phyloP scores from a whole-genome alignment of 2,113 vertebrate genomes.

The Xenopus laevis region DNA sequence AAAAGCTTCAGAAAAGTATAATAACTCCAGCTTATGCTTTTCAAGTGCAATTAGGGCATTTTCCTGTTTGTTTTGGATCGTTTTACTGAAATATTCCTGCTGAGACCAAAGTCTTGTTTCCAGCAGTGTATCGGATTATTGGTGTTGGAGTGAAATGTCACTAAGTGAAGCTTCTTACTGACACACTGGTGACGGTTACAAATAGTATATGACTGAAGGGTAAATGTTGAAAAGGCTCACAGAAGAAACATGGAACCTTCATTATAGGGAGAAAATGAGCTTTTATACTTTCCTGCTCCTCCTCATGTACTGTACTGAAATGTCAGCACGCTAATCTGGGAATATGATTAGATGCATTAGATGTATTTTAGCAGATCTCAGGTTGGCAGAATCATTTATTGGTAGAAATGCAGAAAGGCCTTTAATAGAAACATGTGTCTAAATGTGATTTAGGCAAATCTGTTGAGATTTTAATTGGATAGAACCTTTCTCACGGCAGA shows the following conservation, averaged over 20 bases:
- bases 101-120: slow-evolving; percentile 49
- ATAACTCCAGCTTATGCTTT: slow-evolving; percentile 28
- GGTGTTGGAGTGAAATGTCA: slow-evolving; percentile 48
- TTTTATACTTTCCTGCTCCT: slow-evolving; percentile 2
- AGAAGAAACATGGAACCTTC: slow-evolving; percentile 14
- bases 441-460: slow-evolving; percentile 28
- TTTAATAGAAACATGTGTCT: slow-evolving; percentile 22
- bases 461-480: slow-evolving; percentile 20
- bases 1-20: slow-evolving; percentile 27
- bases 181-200: slow-evolving; percentile 33
- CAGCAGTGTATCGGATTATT: slow-evolving; percentile 32
- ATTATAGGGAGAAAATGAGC: slow-evolving; percentile 15
- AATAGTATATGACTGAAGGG: slow-evolving; percentile 18
- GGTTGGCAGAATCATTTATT: slow-evolving; percentile 14
- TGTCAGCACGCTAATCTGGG: slow-evolving; percentile 29
- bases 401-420: slow-evolving; percentile 10
- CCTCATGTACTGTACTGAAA: slow-evolving; percentile 15
- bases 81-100: slow-evolving; percentile 42
- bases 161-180: slow-evolving; percentile 41
- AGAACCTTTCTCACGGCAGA: not conserved
- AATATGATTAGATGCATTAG: slow-evolving; percentile 17
- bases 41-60: slow-evolving; percentile 48
- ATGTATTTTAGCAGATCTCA: slow-evolving; percentile 14
- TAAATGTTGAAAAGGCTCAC: slow-evolving; percentile 15
- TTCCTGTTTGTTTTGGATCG: slow-evolving; percentile 43